phyloP scores from a whole-genome alignment of 1,140 invertebrate genomes.

The Stegodyphus dumicola region DNA sequence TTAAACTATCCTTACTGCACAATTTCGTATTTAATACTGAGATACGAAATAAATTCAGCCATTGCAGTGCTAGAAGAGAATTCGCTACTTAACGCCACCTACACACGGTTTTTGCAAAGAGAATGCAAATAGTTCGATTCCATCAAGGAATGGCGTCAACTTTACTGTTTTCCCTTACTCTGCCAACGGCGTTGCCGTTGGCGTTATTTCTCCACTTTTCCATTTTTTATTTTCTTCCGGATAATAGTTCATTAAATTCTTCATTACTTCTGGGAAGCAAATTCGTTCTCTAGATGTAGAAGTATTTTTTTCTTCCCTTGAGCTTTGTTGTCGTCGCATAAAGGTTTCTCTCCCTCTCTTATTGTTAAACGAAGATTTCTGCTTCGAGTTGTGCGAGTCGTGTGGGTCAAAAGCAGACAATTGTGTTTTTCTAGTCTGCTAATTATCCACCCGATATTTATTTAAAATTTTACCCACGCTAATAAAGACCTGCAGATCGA shows the following conservation, averaged over 20 bases:
- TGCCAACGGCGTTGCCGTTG: background rate
- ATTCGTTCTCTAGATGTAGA: slow-evolving; percentile 16
- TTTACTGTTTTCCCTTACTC: slow-evolving; percentile 31
- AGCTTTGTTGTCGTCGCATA: slow-evolving; percentile 46
- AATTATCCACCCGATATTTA: slow-evolving; percentile 6
- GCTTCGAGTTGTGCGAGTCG: background rate
- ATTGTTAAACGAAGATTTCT: background rate
- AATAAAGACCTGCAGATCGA: background rate
- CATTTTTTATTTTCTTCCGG: slow-evolving; percentile 34
- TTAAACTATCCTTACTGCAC: background rate
- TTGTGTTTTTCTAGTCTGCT: background rate
- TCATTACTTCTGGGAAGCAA: slow-evolving; percentile 46
- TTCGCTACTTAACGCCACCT: background rate
- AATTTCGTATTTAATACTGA: background rate
- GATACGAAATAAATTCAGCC: background rate
- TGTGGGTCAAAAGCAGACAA: slow-evolving; percentile 2
- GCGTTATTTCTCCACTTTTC: slow-evolving; percentile 42
- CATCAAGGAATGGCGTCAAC: background rate
- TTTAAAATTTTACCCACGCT: background rate
- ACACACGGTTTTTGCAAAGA: background rate
- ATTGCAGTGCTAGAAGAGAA: background rate
- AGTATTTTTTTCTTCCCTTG: slow-evolving; percentile 10
- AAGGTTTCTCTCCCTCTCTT: background rate
- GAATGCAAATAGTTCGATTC: slow-evolving; percentile 51
- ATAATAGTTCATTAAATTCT: slow-evolving; percentile 60